Conservation (phyloP, 2,797 vertebrate species). For the Microcaecilia unicolor region DNA sequence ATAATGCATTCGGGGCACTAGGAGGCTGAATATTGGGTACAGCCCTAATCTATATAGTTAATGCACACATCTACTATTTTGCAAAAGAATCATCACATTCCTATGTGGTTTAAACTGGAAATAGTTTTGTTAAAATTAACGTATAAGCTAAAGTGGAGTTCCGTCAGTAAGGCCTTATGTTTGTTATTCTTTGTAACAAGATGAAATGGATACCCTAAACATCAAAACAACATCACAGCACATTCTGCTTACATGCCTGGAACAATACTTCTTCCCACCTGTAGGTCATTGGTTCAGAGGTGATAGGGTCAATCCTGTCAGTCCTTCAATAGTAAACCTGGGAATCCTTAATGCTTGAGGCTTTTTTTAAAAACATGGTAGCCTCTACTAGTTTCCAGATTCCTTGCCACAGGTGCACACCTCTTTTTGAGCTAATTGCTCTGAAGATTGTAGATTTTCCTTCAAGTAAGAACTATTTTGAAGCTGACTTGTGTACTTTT, state of each 20-base stretch:
- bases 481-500: slow-evolving; percentile 55
- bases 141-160: slow-evolving; percentile 23
- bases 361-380: slow-evolving; percentile 36
- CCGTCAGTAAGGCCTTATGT: slow-evolving; percentile 30
- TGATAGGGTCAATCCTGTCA: slow-evolving; percentile 50
- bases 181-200: slow-evolving; percentile 52
- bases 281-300: slow-evolving; percentile 70
- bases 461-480: slow-evolving; percentile 62
- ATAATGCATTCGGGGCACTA: too few relatives aligned
- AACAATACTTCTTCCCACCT: slow-evolving; percentile 83
- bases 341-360: slow-evolving; percentile 28
- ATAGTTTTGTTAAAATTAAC: slow-evolving; percentile 19
- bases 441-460: slow-evolving; percentile 39
- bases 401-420: slow-evolving; percentile 68
- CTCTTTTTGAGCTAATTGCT: slow-evolving; percentile 57
- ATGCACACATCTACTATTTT: slow-evolving; percentile 1
- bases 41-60: background rate
- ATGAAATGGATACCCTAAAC: slow-evolving; percentile 69
- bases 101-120: background rate
- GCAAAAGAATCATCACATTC: slow-evolving; percentile 13
- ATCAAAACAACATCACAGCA: slow-evolving; percentile 58
- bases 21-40: too few relatives aligned
- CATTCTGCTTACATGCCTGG: slow-evolving; percentile 58
- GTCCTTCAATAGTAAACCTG: slow-evolving; percentile 38
- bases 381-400: slow-evolving; percentile 25